Evolutionary conservation across 1,140 invertebrate genomes (phyloP).

Genomic region (Musca domestica): DNA sequence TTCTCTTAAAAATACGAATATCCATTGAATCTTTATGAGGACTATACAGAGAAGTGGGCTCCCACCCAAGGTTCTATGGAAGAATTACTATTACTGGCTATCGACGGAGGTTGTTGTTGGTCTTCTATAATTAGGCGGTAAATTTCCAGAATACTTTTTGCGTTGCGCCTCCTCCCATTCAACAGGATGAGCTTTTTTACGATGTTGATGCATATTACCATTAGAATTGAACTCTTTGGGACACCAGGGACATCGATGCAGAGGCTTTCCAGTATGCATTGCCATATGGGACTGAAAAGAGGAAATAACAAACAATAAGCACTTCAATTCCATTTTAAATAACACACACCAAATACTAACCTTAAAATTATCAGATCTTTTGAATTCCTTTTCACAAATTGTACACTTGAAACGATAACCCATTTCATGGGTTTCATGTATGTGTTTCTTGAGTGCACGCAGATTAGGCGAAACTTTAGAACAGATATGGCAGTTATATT

Average conservation of each 20-base stretch:
- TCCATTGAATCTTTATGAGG: no score
- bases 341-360: conserved; percentile 25
- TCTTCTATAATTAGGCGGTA: not conserved
- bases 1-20: no score
- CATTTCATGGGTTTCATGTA: conserved; percentile 42
- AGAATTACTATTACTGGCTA: no score
- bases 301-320: not conserved
- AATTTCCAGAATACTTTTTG: not conserved
- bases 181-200: conserved; percentile 46
- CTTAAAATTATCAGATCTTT: conserved; percentile 34
- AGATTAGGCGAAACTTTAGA: conserved; percentile 41
- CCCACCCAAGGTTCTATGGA: no score
- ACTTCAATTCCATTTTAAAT: not conserved
- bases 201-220: conserved; percentile 49
- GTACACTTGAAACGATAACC: conserved; percentile 37
- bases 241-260: conserved; percentile 46
- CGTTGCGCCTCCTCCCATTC: conserved; percentile 36
- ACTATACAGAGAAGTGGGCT: no score
- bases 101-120: no score
- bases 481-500: conserved; percentile 40
- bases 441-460: conserved; percentile 40
- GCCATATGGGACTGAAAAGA: conserved; percentile 44
- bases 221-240: conserved; percentile 48
- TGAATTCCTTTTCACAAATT: conserved; percentile 48
- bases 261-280: conserved; percentile 40